Conservation (phyloP, 2,797 vertebrate species). For the Dromococcyx pavoninus region DNA sequence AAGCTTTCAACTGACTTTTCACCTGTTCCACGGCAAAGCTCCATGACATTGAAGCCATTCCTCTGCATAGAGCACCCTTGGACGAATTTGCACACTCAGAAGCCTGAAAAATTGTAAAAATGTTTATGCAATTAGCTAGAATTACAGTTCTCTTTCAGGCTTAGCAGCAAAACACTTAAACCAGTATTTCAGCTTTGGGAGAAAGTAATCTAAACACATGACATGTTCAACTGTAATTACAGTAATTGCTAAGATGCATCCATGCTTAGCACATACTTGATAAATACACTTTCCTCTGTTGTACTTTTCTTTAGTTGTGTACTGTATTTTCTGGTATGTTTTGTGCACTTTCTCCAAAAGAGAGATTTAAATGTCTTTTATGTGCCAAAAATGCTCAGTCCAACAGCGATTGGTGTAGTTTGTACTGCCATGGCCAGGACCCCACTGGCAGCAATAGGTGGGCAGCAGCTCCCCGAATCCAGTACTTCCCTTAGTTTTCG, state of each 20-base stretch:
- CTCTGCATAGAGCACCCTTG: background rate
- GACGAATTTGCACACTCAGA: background rate
- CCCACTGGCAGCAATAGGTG: background rate
- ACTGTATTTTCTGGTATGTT: background rate
- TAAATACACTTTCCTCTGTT: slow-evolving; percentile 3
- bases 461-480: background rate
- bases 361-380: background rate
- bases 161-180: background rate
- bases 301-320: background rate
- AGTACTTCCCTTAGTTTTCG: background rate
- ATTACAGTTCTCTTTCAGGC: background rate
- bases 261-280: background rate
- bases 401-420: background rate
- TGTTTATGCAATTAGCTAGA: background rate
- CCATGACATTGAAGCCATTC: background rate
- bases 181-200: background rate
- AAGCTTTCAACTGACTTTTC: background rate
- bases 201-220: background rate
- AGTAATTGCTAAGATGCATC: background rate
- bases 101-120: background rate
- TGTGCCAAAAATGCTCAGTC: background rate
- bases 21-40: background rate
- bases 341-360: background rate
- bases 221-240: background rate
- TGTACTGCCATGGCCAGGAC: background rate